phyloP scores from a whole-genome alignment of 2,888 invertebrate species.

The Stenodera caucasica region DNA sequence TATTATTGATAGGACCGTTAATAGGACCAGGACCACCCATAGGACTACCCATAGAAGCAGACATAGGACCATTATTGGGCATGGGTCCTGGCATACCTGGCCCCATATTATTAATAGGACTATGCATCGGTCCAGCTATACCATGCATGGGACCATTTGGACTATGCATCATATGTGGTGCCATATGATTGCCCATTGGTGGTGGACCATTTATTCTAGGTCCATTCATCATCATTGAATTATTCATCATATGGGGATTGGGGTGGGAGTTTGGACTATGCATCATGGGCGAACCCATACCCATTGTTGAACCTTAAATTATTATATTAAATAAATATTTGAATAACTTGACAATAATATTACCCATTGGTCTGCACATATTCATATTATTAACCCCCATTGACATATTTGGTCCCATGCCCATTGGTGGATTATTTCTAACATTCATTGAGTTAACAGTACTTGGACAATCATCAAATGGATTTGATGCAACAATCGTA shows the following conservation, averaged over 20 bases:
- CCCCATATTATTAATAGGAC: constrained; percentile 71
- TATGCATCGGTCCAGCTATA: constrained; percentile 58
- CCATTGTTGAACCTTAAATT: constrained; percentile 36
- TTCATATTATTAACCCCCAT: constrained; percentile 64
- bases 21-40: constrained; percentile 44
- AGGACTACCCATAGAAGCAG: constrained; percentile 56
- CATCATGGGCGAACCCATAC: constrained; percentile 54
- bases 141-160: constrained; percentile 64
- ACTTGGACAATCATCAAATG: constrained; percentile 87
- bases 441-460: constrained; percentile 51
- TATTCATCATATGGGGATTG: constrained; percentile 48
- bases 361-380: constrained; percentile 67
- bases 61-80: constrained; percentile 68
- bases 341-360: constrained; percentile 1
- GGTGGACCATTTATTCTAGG: constrained; percentile 52
- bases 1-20: constrained; percentile 33
- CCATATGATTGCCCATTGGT: constrained; percentile 50
- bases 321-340: constrained; percentile 1
- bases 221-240: constrained; percentile 57
- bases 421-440: constrained; percentile 48
- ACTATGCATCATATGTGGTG: constrained; percentile 61
- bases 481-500: constrained; percentile 92
- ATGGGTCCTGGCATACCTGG: constrained; percentile 43
- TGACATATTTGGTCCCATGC: constrained; percentile 51
- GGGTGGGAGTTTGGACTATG: constrained; percentile 55